Percentiles rank a stretch among this genome's conserved stretches.
Conservation (phyloP, 2,888 invertebrate species). For the Aphodius granarius region DNA sequence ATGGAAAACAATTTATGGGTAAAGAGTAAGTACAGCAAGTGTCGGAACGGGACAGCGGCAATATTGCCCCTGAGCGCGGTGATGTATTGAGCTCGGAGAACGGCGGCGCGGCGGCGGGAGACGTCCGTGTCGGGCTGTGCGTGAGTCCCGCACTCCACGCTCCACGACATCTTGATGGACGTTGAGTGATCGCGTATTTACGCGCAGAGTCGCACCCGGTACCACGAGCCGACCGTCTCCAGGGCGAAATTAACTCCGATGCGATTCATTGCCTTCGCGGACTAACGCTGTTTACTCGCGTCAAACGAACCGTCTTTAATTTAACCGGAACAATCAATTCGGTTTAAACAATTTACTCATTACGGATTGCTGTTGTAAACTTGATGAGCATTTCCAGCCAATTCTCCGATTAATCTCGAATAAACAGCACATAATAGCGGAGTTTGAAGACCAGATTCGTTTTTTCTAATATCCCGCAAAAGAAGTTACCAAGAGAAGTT, state of each 20-base stretch:
- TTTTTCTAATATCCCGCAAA: too few species aligned
- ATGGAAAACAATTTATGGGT: slow-evolving; percentile 36
- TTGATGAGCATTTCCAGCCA: background rate
- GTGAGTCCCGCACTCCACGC: slow-evolving; percentile 42
- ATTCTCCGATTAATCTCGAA: background rate
- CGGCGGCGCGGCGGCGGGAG: slow-evolving; percentile 31
- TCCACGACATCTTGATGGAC: slow-evolving; percentile 46
- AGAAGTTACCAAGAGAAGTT: too few species aligned
- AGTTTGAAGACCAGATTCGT: too few species aligned
- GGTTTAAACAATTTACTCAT: background rate
- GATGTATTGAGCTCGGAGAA: slow-evolving; percentile 37
- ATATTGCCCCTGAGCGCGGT: slow-evolving; percentile 34
- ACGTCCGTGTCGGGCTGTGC: slow-evolving; percentile 34
- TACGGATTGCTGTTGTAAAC: background rate
- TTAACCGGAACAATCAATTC: background rate
- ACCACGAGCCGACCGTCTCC: slow-evolving; percentile 27
- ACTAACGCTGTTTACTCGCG: background rate
- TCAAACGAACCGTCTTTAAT: background rate
- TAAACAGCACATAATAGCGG: background rate
- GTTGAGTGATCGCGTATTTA: slow-evolving; percentile 49
- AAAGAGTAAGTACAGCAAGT: slow-evolving; percentile 29
- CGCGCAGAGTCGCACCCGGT: slow-evolving; percentile 38
- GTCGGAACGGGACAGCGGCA: slow-evolving; percentile 32
- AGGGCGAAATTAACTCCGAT: slow-evolving; percentile 30
- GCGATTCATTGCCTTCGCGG: slow-evolving; percentile 28